Evolutionary conservation across 53 echinoderm and acorn worm species (phyloP), one percentile per base, ranked within the genome.

Genomic region (Pentamera pediparva): DNA sequence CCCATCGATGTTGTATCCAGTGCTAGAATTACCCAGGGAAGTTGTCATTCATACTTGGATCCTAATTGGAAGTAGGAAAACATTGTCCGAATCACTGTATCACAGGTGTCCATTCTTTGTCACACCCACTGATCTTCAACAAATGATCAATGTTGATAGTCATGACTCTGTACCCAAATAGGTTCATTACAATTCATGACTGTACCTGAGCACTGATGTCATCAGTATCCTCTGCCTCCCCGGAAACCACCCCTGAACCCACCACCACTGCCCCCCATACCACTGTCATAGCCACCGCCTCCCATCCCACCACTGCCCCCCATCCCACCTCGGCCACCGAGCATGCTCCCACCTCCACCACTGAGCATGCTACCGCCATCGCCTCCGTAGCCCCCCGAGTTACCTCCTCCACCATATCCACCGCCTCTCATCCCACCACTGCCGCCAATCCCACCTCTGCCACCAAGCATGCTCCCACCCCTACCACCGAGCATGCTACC

Each of bases 331-430:
- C 82, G 36, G 11, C 64, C 62, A 24, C 78, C 65, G 5, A 74
- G 39, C 12, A 32, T 64, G 13, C 74, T 38, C 25, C 71, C 72
- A 53, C 79, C 74, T 30, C 82, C 72, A 76, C 56, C 50, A 6
- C 79, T 73, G 1, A n/a, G n/a, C n/a, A n/a, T n/a, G n/a, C n/a
- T n/a, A n/a, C 80, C 76, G 56, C 74, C 43, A 21, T 80, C 73
- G 31, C 87, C 82, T 29, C 78, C 31, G 8, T 69, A 55, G 5
- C 74, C 38, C n/a, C 79, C 74, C 36, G 74, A 47, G 21, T 71
- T 60, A 21, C 74, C 58, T 26, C 65, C 49, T 18, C 54, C 19
- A 2, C 57, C 58, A 57, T 77, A 59, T 33, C 82, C 82, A 18
- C 63, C 36, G n/a, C 86, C 78, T 12, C 79, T 55, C 5, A 53